These are phyloP conservation scores for Oplegnathus fasciatus DNA, from an alignment of 2,113 vertebrate species.

Conservation along the genomic window DNA sequence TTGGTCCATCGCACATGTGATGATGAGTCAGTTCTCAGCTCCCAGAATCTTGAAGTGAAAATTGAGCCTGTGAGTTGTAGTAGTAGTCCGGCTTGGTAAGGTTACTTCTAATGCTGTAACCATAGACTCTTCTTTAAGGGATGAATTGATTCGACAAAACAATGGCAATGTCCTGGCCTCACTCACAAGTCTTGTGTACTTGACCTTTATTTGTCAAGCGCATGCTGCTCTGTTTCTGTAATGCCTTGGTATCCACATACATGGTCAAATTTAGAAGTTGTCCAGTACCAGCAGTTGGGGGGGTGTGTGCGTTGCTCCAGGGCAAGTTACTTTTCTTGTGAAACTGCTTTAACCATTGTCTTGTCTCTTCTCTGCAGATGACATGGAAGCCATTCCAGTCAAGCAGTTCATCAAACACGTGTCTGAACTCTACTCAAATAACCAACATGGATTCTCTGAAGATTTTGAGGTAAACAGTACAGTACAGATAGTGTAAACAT, in stretches of 20 bases:
- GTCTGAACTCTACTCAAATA: constrained; percentile 91
- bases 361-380: constrained; percentile 85
- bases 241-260: too few species aligned
- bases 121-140: not conserved
- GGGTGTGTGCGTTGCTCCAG: not conserved
- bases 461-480: constrained; percentile 92
- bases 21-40: not conserved
- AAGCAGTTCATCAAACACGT: constrained; percentile 95
- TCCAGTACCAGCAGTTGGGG: not conserved
- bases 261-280: not conserved
- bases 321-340: not conserved
- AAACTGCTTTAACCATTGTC: constrained; percentile 9
- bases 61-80: not conserved
- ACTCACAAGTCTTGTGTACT: not conserved
- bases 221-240: not conserved
- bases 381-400: constrained; percentile 94
- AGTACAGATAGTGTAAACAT: too few species aligned
- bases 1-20: not conserved
- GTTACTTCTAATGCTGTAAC: not conserved
- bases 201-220: constrained; percentile 1
- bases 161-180: not conserved
- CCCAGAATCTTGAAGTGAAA: not conserved
- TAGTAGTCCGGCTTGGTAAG: not conserved
- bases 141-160: not conserved
- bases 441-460: constrained; percentile 93